Evolutionary conservation across 2,888 invertebrate genomes (phyloP).

Genomic region (Agonopterix subpropinquella): DNA sequence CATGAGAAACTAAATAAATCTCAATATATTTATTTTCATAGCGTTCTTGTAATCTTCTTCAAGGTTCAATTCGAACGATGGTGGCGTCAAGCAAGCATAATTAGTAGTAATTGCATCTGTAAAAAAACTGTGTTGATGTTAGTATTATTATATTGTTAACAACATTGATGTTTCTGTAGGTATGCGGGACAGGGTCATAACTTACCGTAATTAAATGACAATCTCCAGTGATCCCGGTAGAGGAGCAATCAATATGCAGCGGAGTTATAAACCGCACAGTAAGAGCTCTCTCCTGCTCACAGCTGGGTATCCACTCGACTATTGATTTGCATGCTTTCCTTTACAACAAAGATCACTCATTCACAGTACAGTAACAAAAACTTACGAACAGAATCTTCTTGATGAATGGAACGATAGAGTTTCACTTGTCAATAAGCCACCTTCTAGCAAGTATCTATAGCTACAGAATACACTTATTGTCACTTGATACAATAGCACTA

Average conservation of each 20-base stretch:
- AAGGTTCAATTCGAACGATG: no score
- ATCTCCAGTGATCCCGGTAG: slow-evolving; percentile 43
- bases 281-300: slow-evolving; percentile 44
- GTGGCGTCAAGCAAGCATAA: no score
- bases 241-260: slow-evolving; percentile 67
- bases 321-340: slow-evolving; percentile 66
- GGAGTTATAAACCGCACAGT: slow-evolving; percentile 52
- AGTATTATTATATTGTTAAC: no score
- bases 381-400: slow-evolving; percentile 31
- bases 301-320: slow-evolving; percentile 53
- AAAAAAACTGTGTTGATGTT: no score
- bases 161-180: no score
- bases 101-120: no score
- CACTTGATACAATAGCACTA: slow-evolving; percentile 31
- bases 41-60: no score
- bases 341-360: slow-evolving; percentile 51
- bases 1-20: no score
- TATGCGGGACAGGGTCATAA: not conserved
- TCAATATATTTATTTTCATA: no score
- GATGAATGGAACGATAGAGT: slow-evolving; percentile 57
- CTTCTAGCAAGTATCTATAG: slow-evolving; percentile 25
- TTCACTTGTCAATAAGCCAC: slow-evolving; percentile 70
- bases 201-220: slow-evolving; percentile 52
- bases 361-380: slow-evolving; percentile 49
- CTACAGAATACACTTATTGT: slow-evolving; percentile 36